Percentiles rank a stretch among this genome's conserved stretches.
These are phyloP conservation scores for Papilio polytes DNA, from an alignment of 1,140 invertebrate species.

Conservation along the genomic window DNA sequence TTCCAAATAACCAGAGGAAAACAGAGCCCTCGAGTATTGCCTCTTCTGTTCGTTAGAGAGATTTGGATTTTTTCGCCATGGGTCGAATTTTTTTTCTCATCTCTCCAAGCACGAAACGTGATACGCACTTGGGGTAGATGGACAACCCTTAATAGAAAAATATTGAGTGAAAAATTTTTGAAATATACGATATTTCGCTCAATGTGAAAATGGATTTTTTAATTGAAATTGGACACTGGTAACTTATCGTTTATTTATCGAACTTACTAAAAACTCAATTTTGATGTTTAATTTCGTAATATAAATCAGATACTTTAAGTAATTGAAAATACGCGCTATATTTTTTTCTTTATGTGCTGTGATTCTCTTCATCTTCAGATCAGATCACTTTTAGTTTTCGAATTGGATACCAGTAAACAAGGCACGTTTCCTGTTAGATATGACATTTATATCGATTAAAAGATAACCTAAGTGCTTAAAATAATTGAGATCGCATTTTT, in stretches of 20 bases:
- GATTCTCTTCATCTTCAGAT: too few relatives aligned
- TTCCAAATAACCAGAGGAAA: slow-evolving; percentile 72
- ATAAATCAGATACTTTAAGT: not conserved
- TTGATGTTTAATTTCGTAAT: too few relatives aligned
- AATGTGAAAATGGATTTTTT: slow-evolving; percentile 14
- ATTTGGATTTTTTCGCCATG: slow-evolving; percentile 74
- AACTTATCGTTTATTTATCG: too few relatives aligned
- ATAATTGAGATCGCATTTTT: not conserved
- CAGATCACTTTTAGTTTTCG: too few relatives aligned
- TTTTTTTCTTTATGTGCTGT: too few relatives aligned
- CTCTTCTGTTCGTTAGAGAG: slow-evolving; percentile 73
- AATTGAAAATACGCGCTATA: too few relatives aligned
- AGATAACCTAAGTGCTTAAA: not conserved
- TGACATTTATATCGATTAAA: too few relatives aligned
- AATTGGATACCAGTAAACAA: too few relatives aligned
- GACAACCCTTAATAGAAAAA: slow-evolving; percentile 78
- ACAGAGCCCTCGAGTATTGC: slow-evolving; percentile 77
- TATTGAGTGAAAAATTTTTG: slow-evolving; percentile 70
- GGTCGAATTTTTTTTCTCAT: slow-evolving; percentile 56
- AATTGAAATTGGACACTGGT: not conserved
- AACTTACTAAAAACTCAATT: too few relatives aligned
- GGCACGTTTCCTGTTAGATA: too few relatives aligned
- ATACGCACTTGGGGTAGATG: slow-evolving; percentile 70
- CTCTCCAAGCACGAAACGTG: slow-evolving; percentile 72
- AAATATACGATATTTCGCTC: slow-evolving; percentile 47